Percentiles rank a stretch among this genome's conserved stretches.
phyloP scores from a whole-genome alignment of 2,888 invertebrate genomes.

The Cosmia trapezina region DNA sequence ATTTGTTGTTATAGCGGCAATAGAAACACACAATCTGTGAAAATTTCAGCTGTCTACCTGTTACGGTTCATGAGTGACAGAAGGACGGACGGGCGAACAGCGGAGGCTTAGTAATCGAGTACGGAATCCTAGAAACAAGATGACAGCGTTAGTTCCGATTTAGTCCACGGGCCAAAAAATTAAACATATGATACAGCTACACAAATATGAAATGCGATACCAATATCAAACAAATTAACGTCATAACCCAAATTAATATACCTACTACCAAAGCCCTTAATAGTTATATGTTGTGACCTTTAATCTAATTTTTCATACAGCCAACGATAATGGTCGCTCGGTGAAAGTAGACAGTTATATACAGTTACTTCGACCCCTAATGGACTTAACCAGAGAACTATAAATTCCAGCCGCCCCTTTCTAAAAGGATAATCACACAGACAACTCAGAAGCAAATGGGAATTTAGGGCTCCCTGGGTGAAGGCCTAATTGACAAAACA shows the following conservation, averaged over 20 bases:
- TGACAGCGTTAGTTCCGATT: too few relatives aligned
- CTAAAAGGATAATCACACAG: slow-evolving; percentile 87
- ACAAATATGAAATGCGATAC: not conserved
- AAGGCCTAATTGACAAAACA: slow-evolving; percentile 86
- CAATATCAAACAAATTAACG: slow-evolving; percentile 19
- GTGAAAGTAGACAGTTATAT: slow-evolving; percentile 66
- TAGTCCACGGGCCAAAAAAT: too few relatives aligned
- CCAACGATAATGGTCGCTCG: slow-evolving; percentile 44
- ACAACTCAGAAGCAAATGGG: slow-evolving; percentile 83
- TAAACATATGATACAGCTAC: too few relatives aligned
- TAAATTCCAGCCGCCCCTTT: slow-evolving; percentile 83
- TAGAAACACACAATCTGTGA: too few relatives aligned
- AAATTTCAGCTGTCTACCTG: too few relatives aligned
- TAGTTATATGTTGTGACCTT: slow-evolving; percentile 24
- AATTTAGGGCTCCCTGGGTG: slow-evolving; percentile 82
- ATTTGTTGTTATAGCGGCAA: too few relatives aligned
- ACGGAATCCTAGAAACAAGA: too few relatives aligned
- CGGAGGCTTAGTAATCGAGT: too few relatives aligned
- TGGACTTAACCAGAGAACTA: slow-evolving; percentile 85
- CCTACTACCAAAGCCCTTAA: slow-evolving; percentile 6
- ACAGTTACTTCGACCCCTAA: slow-evolving; percentile 77
- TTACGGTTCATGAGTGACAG: too few relatives aligned
- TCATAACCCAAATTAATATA: slow-evolving; percentile 29
- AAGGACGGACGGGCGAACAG: too few relatives aligned
- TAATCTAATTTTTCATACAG: slow-evolving; percentile 53